These are phyloP conservation scores for Antedon mediterranea DNA, from an alignment of 53 echinoderm and acorn worm genomes.

Conservation along the genomic window DNA sequence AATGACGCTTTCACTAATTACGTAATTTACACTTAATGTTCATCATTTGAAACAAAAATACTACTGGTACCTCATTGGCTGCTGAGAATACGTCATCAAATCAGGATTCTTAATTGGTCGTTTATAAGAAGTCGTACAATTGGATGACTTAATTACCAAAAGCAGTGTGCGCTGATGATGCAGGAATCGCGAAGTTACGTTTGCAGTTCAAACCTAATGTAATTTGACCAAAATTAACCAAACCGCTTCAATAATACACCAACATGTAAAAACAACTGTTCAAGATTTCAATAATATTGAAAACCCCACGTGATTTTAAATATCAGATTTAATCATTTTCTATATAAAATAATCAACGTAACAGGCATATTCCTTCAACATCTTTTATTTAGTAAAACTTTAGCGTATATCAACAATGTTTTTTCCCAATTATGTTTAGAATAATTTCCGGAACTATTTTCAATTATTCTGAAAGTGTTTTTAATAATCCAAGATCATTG, in stretches of 20 bases:
- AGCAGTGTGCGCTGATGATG: not conserved
- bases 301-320: no score
- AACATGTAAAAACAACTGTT: no score
- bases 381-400: no score
- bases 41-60: not conserved
- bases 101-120: not conserved
- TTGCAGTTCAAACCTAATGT: no score
- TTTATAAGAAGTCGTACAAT: not conserved
- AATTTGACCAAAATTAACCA: no score
- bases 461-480: conserved; percentile 1
- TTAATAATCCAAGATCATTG: not conserved
- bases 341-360: no score
- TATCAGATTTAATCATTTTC: no score
- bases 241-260: no score
- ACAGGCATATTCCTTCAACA: no score
- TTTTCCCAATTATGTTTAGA: not conserved
- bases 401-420: not conserved
- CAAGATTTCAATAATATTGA: no score
- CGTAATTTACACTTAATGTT: not conserved
- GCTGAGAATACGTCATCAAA: not conserved
- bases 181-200: no score
- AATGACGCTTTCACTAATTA: not conserved
- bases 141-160: not conserved
- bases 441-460: not conserved
- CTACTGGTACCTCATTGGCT: not conserved